phyloP scores from a whole-genome alignment of 2,797 vertebrate genomes.

The Sebastes alutus region DNA sequence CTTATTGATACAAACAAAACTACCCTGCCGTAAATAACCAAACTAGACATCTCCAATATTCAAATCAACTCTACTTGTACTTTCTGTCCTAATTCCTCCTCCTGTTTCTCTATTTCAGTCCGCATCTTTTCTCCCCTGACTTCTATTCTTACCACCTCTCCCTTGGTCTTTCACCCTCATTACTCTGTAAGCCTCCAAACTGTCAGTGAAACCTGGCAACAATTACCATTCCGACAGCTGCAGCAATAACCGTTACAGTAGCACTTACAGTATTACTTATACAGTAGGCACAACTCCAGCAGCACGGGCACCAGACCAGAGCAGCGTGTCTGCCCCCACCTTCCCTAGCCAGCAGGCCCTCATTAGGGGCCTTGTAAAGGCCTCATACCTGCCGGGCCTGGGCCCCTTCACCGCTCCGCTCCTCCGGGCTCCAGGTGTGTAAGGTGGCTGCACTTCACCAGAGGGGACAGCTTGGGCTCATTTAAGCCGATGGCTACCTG shows the following conservation, averaged over 20 bases:
- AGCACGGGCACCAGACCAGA: constrained; percentile 65
- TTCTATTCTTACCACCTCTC: constrained; percentile 30
- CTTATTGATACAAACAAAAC: constrained; percentile 4
- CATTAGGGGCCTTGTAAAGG: constrained; percentile 82
- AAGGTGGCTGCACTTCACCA: constrained; percentile 78
- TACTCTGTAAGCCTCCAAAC: constrained; percentile 32
- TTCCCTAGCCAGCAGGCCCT: constrained; percentile 75
- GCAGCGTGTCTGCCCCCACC: constrained; percentile 57
- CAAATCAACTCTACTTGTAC: background rate
- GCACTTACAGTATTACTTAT: constrained; percentile 68
- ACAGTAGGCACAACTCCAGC: constrained; percentile 64
- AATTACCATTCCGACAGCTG: constrained; percentile 72
- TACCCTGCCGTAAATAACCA: background rate
- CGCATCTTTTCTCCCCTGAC: constrained; percentile 14
- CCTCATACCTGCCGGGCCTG: constrained; percentile 74
- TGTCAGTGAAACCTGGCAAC: constrained; percentile 69
- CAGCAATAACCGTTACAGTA: constrained; percentile 74
- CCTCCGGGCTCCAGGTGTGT: constrained; percentile 80
- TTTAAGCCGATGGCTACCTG: constrained; percentile 77
- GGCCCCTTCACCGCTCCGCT: constrained; percentile 62
- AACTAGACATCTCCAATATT: constrained; percentile 1
- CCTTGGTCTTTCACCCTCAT: constrained; percentile 43
- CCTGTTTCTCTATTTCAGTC: constrained; percentile 6
- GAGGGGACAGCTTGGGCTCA: constrained; percentile 78
- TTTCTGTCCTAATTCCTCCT: background rate